Percentiles rank a stretch among this genome's conserved stretches.
phyloP scores from a whole-genome alignment of 2,888 invertebrate genomes.

The Ophioninae sp. region DNA sequence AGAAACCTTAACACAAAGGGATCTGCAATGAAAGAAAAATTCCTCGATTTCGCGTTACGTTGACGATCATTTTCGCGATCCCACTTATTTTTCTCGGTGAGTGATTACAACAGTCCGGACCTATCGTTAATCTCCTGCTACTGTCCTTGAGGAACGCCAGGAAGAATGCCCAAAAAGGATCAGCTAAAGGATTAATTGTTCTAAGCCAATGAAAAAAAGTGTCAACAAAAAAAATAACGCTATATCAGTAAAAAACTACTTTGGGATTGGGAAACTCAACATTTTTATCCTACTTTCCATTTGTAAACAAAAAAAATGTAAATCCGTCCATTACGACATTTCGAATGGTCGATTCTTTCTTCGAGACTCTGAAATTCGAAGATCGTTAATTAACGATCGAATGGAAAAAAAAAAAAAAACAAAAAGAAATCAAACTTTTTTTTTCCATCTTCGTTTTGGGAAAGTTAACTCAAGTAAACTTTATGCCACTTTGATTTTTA shows the following conservation, averaged over 20 bases:
- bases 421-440: too few relatives aligned
- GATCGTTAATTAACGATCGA: neutral
- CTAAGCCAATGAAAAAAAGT: slow-evolving; percentile 58
- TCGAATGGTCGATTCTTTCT: neutral
- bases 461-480: neutral
- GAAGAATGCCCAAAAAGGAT: slow-evolving; percentile 34
- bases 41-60: slow-evolving; percentile 57
- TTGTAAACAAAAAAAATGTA: slow-evolving; percentile 25
- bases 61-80: slow-evolving; percentile 64
- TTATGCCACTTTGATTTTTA: slow-evolving; percentile 26
- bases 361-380: neutral
- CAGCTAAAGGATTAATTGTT: slow-evolving; percentile 63
- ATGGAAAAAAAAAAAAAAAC: too few relatives aligned
- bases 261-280: slow-evolving; percentile 11
- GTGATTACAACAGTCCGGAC: slow-evolving; percentile 60
- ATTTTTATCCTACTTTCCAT: slow-evolving; percentile 6
- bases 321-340: neutral
- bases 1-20: slow-evolving; percentile 1
- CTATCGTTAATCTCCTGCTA: slow-evolving; percentile 58
- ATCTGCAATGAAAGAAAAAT: slow-evolving; percentile 34
- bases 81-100: slow-evolving; percentile 61
- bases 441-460: neutral
- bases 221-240: slow-evolving; percentile 37
- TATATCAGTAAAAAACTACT: slow-evolving; percentile 43
- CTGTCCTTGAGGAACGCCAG: slow-evolving; percentile 46